Evolutionary conservation across 2,797 vertebrate species (phyloP).

Genomic region (Petrocephalus sullivani): DNA sequence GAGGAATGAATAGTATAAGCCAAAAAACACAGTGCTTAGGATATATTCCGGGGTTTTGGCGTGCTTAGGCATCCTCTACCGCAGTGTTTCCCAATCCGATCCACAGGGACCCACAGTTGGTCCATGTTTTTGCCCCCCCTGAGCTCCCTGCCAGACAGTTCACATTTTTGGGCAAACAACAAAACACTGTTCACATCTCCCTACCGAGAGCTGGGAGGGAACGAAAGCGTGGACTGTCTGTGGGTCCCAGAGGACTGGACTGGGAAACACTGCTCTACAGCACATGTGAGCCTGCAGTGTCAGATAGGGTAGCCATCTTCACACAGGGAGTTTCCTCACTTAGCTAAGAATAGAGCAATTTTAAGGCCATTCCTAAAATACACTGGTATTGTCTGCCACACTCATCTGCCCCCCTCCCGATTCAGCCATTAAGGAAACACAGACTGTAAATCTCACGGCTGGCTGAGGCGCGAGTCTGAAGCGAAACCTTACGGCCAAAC

Average conservation of each 20-base stretch:
- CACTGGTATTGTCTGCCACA: not conserved
- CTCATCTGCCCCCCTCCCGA: not conserved
- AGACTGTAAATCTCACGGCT: not conserved
- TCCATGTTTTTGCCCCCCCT: not conserved
- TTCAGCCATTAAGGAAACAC: not conserved
- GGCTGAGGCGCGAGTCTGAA: not conserved
- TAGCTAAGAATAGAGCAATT: constrained; percentile 2
- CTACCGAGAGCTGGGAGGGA: too few species aligned
- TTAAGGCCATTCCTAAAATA: constrained; percentile 6
- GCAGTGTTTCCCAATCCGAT: not conserved
- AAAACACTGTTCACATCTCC: not conserved
- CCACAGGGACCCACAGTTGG: not conserved
- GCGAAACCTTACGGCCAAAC: not conserved
- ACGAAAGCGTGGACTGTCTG: not conserved
- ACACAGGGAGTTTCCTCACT: not conserved
- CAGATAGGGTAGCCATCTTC: not conserved
- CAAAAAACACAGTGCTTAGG: too few species aligned
- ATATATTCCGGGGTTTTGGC: not conserved
- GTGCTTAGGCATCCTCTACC: not conserved
- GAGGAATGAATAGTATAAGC: not conserved
- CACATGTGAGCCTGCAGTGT: not conserved
- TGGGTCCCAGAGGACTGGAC: not conserved
- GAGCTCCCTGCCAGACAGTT: not conserved
- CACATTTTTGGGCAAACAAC: not conserved
- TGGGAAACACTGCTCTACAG: not conserved